Percentiles rank a stretch among this genome's conserved stretches.
These are phyloP conservation scores for Delichon dasypus DNA, from an alignment of 2,797 vertebrate species.

Conservation along the genomic window DNA sequence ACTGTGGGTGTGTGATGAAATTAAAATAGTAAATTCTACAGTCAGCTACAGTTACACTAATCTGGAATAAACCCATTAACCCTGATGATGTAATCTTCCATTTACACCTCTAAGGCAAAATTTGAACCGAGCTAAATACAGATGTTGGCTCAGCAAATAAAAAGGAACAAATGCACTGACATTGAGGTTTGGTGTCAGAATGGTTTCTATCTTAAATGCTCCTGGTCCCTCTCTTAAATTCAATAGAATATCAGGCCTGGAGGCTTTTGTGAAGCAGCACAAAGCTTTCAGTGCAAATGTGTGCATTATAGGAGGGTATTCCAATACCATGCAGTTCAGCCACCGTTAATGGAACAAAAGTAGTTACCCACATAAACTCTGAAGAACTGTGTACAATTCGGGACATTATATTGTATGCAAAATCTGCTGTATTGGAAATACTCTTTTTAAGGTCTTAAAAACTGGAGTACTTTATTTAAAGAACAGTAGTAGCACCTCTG, in stretches of 20 bases:
- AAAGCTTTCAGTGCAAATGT: neutral
- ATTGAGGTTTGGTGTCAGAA: neutral
- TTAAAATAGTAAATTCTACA: conserved; percentile 14
- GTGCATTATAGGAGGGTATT: neutral
- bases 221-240: neutral
- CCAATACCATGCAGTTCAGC: neutral
- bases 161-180: neutral
- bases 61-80: conserved; percentile 38
- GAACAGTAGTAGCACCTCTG: neutral
- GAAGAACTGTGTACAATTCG: neutral
- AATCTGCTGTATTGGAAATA: neutral
- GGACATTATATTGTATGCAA: neutral
- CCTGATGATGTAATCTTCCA: conserved; percentile 36
- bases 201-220: neutral
- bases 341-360: neutral
- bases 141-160: conserved; percentile 30
- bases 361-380: neutral
- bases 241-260: neutral
- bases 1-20: conserved; percentile 4
- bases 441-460: neutral
- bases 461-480: neutral
- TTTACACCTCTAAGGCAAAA: conserved; percentile 49
- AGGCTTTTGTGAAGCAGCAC: neutral
- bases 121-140: conserved; percentile 31
- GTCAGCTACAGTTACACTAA: conserved; percentile 28